phyloP scores from a whole-genome alignment of 2,113 vertebrate genomes.

The Neodontobutis hainanensis region DNA sequence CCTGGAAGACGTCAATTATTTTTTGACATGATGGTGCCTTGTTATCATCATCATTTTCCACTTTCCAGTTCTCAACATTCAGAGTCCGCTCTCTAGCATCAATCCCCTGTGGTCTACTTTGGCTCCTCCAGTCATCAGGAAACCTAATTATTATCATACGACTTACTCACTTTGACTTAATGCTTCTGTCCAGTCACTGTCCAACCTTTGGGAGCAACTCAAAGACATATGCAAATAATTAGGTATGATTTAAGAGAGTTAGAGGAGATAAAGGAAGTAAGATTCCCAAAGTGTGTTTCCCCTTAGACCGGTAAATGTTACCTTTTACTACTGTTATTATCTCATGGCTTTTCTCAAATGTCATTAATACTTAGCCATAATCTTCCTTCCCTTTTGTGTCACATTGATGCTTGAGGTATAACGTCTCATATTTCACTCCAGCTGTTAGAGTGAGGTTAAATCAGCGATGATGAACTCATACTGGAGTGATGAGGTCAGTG shows the following conservation, averaged over 20 bases:
- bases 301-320: conserved; percentile 34
- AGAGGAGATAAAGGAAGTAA: conserved; percentile 85
- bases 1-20: conserved; percentile 50
- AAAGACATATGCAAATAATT: conserved; percentile 79
- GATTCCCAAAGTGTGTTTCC: conserved; percentile 80
- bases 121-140: conserved; percentile 46
- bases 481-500: conserved; percentile 52
- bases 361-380: conserved; percentile 1
- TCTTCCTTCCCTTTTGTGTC: conserved; percentile 2
- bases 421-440: conserved; percentile 16
- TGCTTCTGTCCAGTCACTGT: conserved; percentile 26
- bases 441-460: conserved; percentile 58
- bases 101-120: conserved; percentile 28
- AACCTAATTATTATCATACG: conserved; percentile 50
- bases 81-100: conserved; percentile 16
- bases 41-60: conserved; percentile 31
- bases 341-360: conserved; percentile 11
- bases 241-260: conserved; percentile 82
- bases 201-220: conserved; percentile 16
- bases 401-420: conserved; percentile 34
- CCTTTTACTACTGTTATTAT: conserved; percentile 21
- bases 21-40: conserved; percentile 22
- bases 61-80: conserved; percentile 16
- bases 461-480: conserved; percentile 47
- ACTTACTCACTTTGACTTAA: conserved; percentile 23